phyloP scores from a whole-genome alignment of 2,113 vertebrate genomes.

The Morone chrysops region DNA sequence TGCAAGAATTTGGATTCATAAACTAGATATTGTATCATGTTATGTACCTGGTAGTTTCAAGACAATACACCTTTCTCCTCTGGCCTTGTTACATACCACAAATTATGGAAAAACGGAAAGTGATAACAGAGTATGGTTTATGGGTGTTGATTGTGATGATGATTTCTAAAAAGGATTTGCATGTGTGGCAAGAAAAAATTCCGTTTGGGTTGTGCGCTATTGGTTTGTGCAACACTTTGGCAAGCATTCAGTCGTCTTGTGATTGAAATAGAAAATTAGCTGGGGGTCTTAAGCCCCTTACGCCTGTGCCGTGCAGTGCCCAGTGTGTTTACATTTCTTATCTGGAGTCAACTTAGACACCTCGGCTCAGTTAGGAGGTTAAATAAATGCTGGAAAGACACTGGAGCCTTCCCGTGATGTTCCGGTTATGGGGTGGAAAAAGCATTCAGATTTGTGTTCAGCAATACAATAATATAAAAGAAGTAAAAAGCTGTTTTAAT shows the following conservation, averaged over 20 bases:
- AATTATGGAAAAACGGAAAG: not conserved
- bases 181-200: constrained; percentile 28
- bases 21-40: constrained; percentile 42
- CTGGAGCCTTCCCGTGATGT: constrained; percentile 36
- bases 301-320: constrained; percentile 24
- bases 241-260: constrained; percentile 56
- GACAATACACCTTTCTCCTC: not conserved
- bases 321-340: constrained; percentile 57
- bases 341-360: constrained; percentile 50
- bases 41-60: constrained; percentile 33
- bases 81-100: not conserved
- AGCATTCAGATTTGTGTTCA: not conserved
- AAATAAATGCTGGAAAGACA: constrained; percentile 39
- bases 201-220: constrained; percentile 30
- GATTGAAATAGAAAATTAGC: constrained; percentile 68
- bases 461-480: not conserved
- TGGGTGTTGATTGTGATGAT: constrained; percentile 39
- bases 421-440: not conserved
- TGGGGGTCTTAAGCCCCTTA: constrained; percentile 65
- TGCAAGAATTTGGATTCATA: constrained; percentile 40
- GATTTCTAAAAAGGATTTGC: constrained; percentile 12
- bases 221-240: constrained; percentile 43
- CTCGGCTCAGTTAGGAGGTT: constrained; percentile 1
- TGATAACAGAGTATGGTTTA: constrained; percentile 8
- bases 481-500: no score